Conservation (phyloP, 2,888 invertebrate genomes). For the Globia sparganii region DNA sequence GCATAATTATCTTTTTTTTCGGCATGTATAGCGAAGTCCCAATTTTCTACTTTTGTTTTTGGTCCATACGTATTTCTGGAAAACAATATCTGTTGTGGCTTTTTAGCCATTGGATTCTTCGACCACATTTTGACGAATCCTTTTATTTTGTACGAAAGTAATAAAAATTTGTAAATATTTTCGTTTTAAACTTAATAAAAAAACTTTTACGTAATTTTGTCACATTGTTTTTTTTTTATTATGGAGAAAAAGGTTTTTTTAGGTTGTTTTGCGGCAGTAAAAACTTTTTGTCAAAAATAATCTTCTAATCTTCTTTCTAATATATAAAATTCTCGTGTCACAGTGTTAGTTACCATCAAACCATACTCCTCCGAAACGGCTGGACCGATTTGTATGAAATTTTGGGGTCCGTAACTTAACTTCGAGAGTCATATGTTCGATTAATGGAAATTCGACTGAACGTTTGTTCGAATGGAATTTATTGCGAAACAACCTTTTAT, state of each 20-base stretch:
- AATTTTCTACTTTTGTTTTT: slow-evolving; percentile 84
- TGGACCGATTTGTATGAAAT: too few relatives aligned
- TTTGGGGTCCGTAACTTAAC: too few relatives aligned
- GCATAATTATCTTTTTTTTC: slow-evolving; percentile 88
- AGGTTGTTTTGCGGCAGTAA: neutral
- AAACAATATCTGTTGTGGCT: slow-evolving; percentile 86
- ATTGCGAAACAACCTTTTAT: too few relatives aligned
- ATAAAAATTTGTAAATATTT: neutral
- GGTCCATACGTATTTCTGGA: slow-evolving; percentile 84
- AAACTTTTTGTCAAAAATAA: neutral
- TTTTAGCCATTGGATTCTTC: slow-evolving; percentile 82
- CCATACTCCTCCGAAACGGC: too few relatives aligned
- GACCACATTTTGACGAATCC: slow-evolving; percentile 73
- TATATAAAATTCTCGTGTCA: too few relatives aligned
- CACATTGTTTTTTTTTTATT: neutral
- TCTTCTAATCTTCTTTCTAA: neutral
- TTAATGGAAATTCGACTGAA: too few relatives aligned
- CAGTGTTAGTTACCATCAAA: too few relatives aligned
- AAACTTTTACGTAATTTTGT: slow-evolving; percentile 7
- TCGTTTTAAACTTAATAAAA: neutral
- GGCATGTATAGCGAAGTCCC: slow-evolving; percentile 83
- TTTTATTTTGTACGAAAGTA: neutral
- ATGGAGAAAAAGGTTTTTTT: neutral
- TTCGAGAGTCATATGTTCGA: too few relatives aligned
- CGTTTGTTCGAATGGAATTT: too few relatives aligned